Conservation (phyloP, 1,140 invertebrate genomes). For the Drosophila arawakana region DNA sequence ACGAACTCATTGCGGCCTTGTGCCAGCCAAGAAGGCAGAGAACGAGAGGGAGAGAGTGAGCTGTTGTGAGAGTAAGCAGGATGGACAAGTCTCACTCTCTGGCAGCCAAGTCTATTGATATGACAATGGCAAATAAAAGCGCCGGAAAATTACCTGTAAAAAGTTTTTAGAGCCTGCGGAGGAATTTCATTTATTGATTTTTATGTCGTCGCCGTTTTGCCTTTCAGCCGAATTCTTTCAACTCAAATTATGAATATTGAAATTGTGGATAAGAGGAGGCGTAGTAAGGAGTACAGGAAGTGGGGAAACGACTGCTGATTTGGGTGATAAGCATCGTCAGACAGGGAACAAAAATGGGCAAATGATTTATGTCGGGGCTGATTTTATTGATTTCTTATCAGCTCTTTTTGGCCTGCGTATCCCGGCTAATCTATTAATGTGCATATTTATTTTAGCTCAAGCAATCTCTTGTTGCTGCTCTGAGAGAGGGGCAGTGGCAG, state of each 20-base stretch:
- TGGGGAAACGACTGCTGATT: background rate
- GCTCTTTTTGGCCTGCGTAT: background rate
- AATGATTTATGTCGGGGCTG: conserved; percentile 69
- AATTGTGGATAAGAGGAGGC: conserved; percentile 29
- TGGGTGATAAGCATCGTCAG: conserved; percentile 63
- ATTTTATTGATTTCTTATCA: conserved; percentile 77
- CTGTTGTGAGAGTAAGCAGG: no score
- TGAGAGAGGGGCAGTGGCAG: no score
- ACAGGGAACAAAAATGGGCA: conserved; percentile 48
- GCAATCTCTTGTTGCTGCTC: conserved; percentile 17
- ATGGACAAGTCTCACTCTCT: no score
- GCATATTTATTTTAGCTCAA: conserved; percentile 43
- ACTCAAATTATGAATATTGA: conserved; percentile 78
- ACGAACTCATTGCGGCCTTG: conserved; percentile 75
- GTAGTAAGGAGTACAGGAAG: background rate
- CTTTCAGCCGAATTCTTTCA: conserved; percentile 57
- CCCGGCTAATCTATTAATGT: conserved; percentile 67
- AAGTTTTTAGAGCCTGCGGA: conserved; percentile 44
- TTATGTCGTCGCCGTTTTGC: conserved; percentile 55
- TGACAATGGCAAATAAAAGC: conserved; percentile 58
- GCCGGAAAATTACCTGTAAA: conserved; percentile 71
- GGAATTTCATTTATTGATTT: conserved; percentile 72
- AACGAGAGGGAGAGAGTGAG: background rate
- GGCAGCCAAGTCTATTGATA: conserved; percentile 60
- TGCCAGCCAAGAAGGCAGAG: conserved; percentile 39